A percentile compares a stretch with the other conserved stretches of the same genome.
phyloP scores from a whole-genome alignment of 1,140 invertebrate species.

The Bombus waltoni region DNA sequence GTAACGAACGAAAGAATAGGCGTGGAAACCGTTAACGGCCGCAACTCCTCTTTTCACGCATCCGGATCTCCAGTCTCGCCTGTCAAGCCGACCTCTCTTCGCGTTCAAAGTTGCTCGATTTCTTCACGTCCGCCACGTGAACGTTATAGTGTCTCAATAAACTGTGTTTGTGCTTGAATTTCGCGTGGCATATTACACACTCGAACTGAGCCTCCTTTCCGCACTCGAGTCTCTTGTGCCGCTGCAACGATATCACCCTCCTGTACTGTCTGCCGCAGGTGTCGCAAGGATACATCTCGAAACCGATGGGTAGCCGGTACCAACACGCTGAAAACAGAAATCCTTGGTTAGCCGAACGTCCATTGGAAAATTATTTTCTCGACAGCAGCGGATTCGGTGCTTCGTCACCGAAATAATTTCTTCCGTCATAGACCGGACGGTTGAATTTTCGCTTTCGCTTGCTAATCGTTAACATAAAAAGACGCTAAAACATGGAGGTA shows the following conservation, averaged over 20 bases:
- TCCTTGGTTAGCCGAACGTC: conserved; percentile 35
- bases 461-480: background rate
- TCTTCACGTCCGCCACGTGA: conserved; percentile 40
- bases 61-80: conserved; percentile 3
- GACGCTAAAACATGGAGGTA: background rate
- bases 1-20: background rate
- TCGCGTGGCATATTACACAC: conserved; percentile 76
- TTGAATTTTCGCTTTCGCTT: background rate
- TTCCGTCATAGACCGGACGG: background rate
- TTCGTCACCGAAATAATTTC: background rate
- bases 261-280: conserved; percentile 76
- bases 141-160: conserved; percentile 76
- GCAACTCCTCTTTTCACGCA: background rate
- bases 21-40: background rate
- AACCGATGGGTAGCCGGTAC: conserved; percentile 25
- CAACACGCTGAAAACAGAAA: conserved; percentile 68
- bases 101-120: background rate
- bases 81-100: conserved; percentile 45
- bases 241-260: conserved; percentile 76
- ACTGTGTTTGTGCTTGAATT: conserved; percentile 80
- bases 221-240: conserved; percentile 78
- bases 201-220: conserved; percentile 79
- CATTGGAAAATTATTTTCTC: background rate
- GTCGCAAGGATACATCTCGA: conserved; percentile 72
- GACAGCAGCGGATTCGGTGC: background rate